Percentiles rank a stretch among this genome's conserved stretches.
These are phyloP conservation scores for Parochlus steinenii DNA, from an alignment of 2,888 invertebrate genomes.

Conservation along the genomic window DNA sequence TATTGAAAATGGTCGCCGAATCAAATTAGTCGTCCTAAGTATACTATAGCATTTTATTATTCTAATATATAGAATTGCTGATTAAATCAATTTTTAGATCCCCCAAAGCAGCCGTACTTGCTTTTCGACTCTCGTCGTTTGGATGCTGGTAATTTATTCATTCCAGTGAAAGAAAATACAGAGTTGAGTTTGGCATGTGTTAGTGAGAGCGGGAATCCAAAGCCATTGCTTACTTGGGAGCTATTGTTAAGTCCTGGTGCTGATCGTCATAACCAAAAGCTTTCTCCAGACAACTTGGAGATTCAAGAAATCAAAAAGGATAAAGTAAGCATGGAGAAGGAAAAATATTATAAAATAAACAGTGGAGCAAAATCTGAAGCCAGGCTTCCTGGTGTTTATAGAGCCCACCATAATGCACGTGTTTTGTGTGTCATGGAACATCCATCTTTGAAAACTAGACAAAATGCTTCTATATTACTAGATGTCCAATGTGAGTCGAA, in stretches of 20 bases:
- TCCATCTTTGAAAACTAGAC: conserved; percentile 31
- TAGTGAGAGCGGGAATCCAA: conserved; percentile 67
- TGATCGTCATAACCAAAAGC: conserved; percentile 37
- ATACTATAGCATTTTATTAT: conserved; percentile 28
- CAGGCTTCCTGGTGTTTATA: conserved; percentile 53
- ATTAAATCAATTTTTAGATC: conserved; percentile 38
- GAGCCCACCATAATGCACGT: conserved; percentile 76
- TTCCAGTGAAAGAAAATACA: conserved; percentile 72
- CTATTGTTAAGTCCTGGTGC: conserved; percentile 35
- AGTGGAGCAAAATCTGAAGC: conserved; percentile 43
- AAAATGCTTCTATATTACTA: conserved; percentile 29
- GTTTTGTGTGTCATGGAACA: conserved; percentile 68
- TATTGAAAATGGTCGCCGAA: conserved; percentile 44
- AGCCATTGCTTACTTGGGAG: conserved; percentile 36
- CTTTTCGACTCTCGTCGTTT: conserved; percentile 71
- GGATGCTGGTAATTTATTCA: conserved; percentile 74
- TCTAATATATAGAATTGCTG: too few relatives aligned
- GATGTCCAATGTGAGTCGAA: conserved; percentile 31
- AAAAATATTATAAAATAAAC: conserved; percentile 29
- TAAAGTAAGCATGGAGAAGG: conserved; percentile 27
- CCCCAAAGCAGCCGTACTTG: conserved; percentile 69
- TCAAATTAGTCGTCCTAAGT: conserved; percentile 49
- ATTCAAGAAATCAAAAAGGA: conserved; percentile 29
- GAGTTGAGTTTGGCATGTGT: conserved; percentile 68
- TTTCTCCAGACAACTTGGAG: conserved; percentile 32